Evolutionary conservation across 2,888 invertebrate genomes (phyloP).

Genomic region (Ceriagrion tenellum): DNA sequence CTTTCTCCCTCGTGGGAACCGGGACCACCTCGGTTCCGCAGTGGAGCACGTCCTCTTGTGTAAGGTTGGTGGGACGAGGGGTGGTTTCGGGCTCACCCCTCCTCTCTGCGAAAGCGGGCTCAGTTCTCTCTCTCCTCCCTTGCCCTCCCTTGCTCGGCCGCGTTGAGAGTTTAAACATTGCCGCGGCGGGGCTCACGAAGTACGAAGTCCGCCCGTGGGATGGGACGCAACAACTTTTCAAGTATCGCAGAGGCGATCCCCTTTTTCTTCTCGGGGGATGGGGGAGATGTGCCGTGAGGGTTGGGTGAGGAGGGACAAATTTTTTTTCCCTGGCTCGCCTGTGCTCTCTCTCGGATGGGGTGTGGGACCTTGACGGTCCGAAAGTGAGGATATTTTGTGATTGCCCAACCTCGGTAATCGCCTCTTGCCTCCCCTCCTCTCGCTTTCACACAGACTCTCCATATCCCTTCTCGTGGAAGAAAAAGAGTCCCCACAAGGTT

Average conservation of each 20-base stretch:
- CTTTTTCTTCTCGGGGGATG: background rate
- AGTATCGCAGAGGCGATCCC: conserved; percentile 9
- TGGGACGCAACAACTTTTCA: conserved; percentile 14
- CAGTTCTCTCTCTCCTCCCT: background rate
- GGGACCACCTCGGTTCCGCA: background rate
- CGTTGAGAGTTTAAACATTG: background rate
- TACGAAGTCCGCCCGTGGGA: background rate
- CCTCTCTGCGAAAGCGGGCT: background rate
- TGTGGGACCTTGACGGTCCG: background rate
- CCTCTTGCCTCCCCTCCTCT: background rate
- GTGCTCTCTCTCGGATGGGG: background rate
- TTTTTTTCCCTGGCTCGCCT: background rate
- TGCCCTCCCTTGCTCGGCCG: background rate
- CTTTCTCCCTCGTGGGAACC: conserved; percentile 3
- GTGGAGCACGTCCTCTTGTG: background rate
- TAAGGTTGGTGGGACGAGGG: background rate
- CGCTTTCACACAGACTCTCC: background rate
- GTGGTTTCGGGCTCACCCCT: background rate
- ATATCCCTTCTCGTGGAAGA: background rate
- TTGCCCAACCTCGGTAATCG: conserved; percentile 6
- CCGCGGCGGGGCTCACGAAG: conserved; percentile 5
- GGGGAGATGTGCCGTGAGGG: background rate
- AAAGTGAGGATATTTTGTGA: background rate
- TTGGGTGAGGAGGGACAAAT: background rate
- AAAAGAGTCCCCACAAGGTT: background rate